Percentiles rank a stretch among this genome's conserved stretches.
These are phyloP conservation scores for Dolichomitus sp. DNA, from an alignment of 2,888 invertebrate genomes.

Conservation along the genomic window DNA sequence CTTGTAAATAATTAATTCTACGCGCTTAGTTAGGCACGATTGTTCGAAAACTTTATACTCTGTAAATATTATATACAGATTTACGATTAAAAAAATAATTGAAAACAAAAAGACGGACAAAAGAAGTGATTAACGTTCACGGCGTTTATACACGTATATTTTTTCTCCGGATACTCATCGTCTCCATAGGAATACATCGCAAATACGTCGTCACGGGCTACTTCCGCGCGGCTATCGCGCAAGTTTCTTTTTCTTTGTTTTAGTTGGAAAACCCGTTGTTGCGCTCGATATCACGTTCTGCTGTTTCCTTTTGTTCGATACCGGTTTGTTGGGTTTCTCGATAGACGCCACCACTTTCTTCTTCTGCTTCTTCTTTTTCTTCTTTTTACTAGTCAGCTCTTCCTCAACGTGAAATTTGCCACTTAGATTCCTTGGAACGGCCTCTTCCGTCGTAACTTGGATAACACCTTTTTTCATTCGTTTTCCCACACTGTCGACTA, in stretches of 20 bases:
- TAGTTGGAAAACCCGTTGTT: slow-evolving; percentile 38
- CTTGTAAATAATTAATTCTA: slow-evolving; percentile 73
- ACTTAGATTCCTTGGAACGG: slow-evolving; percentile 45
- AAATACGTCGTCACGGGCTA: slow-evolving; percentile 36
- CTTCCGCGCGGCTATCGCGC: slow-evolving; percentile 54
- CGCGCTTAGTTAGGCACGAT: slow-evolving; percentile 59
- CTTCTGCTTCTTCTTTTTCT: slow-evolving; percentile 72
- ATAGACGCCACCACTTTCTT: slow-evolving; percentile 68
- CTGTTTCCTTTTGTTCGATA: slow-evolving; percentile 59
- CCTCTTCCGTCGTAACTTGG: slow-evolving; percentile 29
- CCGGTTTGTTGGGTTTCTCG: slow-evolving; percentile 53
- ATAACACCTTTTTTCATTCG: slow-evolving; percentile 41
- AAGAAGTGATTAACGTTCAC: background rate
- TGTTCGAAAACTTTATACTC: slow-evolving; percentile 66
- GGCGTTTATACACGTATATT: background rate
- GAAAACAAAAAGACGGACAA: background rate
- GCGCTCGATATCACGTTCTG: slow-evolving; percentile 48
- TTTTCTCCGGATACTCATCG: background rate
- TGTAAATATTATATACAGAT: slow-evolving; percentile 75
- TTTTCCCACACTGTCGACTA: slow-evolving; percentile 19
- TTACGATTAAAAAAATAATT: slow-evolving; percentile 64
- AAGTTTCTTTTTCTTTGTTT: slow-evolving; percentile 73
- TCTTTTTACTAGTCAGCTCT: slow-evolving; percentile 19
- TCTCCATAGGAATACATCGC: background rate
- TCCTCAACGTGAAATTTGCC: slow-evolving; percentile 39